A percentile compares a stretch with the other conserved stretches of the same genome.
phyloP scores from a whole-genome alignment of 2,113 vertebrate genomes.

The Pterophyllum scalare region DNA sequence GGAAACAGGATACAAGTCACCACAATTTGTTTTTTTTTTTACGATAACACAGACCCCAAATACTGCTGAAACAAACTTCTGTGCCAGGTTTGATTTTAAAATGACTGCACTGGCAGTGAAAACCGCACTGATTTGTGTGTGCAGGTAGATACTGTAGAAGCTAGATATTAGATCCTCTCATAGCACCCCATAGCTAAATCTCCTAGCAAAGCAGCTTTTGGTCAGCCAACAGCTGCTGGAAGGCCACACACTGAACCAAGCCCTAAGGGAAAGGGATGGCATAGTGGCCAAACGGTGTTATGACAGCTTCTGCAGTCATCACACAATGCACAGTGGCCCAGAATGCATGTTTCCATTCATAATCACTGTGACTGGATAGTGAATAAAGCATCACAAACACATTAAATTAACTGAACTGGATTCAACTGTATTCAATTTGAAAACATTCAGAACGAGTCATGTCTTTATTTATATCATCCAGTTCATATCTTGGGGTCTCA shows the following conservation, averaged over 20 bases:
- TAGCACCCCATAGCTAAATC: rapidly evolving
- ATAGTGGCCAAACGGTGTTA: rapidly evolving
- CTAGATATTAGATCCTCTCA: neutral
- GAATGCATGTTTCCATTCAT: neutral
- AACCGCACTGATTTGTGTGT: neutral
- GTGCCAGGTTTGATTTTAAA: neutral
- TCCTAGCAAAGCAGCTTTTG: neutral
- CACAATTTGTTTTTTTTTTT: neutral
- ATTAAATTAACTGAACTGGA: neutral
- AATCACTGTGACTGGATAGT: neutral
- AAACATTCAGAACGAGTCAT: neutral
- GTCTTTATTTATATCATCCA: neutral
- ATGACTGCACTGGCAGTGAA: rapidly evolving
- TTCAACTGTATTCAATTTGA: neutral
- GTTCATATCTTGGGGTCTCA: neutral
- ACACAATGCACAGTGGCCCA: neutral
- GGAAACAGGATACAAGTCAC: neutral
- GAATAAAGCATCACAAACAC: neutral
- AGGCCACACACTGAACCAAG: neutral
- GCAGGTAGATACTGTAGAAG: neutral
- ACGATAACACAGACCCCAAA: neutral
- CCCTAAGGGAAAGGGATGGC: too few species aligned
- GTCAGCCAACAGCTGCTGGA: neutral
- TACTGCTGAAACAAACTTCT: neutral
- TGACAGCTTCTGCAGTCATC: neutral